A percentile compares a stretch with the other conserved stretches of the same genome.
phyloP scores from a whole-genome alignment of 92 coral and sea anemone genomes.

The Siderastrea radians region DNA sequence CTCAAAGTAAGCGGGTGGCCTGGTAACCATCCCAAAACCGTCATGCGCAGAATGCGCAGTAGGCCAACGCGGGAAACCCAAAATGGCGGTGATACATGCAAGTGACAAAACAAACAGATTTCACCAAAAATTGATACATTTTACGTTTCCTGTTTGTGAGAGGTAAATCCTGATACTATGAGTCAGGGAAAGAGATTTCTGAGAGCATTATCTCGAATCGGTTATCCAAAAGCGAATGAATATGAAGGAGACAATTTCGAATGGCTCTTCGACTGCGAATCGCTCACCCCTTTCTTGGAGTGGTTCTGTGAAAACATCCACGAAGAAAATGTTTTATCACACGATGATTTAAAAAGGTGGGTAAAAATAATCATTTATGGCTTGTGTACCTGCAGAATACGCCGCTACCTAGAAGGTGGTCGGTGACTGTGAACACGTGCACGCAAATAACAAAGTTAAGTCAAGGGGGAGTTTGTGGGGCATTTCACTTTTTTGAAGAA shows the following conservation, averaged over 20 bases:
- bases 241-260: constrained; percentile 85
- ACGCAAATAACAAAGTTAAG: no score
- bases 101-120: not conserved
- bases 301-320: constrained; percentile 93
- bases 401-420: not conserved
- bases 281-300: constrained; percentile 85
- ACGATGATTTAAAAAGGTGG: constrained; percentile 82
- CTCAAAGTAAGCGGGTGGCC: not conserved
- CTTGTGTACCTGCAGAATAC: not conserved
- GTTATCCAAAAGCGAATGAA: constrained; percentile 78
- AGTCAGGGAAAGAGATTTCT: constrained; percentile 79
- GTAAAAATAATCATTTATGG: not conserved
- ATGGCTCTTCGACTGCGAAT: constrained; percentile 90
- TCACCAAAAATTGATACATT: not conserved
- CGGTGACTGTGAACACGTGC: not conserved
- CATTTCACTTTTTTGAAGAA: no score
- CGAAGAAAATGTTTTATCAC: constrained; percentile 77
- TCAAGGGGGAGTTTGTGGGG: no score
- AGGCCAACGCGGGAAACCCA: constrained; percentile 21
- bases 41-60: constrained; percentile 39
- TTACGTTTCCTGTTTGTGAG: no score
- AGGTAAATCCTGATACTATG: constrained; percentile 12
- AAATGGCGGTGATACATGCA: not conserved
- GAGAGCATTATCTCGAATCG: constrained; percentile 75
- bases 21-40: not conserved